phyloP scores from a whole-genome alignment of 2,888 invertebrate genomes.

The Hyposoter dolosus region DNA sequence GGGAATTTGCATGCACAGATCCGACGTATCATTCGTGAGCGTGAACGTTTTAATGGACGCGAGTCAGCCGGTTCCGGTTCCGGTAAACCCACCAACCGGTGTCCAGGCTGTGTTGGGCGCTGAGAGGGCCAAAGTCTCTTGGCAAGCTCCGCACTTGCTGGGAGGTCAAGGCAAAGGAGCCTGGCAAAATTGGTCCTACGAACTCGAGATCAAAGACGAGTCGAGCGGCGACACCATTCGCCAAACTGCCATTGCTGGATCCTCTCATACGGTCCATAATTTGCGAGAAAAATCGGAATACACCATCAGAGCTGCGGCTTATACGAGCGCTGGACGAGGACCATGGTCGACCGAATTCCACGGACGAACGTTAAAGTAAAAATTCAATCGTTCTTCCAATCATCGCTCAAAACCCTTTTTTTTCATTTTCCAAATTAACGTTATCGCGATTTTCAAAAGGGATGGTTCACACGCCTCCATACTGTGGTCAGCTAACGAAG shows the following conservation, averaged over 20 bases:
- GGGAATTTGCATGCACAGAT: constrained; percentile 71
- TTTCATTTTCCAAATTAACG: neutral
- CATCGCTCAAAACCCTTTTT: no score
- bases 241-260: constrained; percentile 86
- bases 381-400: neutral
- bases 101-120: constrained; percentile 94
- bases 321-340: constrained; percentile 91
- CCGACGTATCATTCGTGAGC: constrained; percentile 86
- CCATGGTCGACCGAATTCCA: constrained; percentile 92
- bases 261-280: constrained; percentile 88
- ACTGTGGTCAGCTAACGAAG: constrained; percentile 91
- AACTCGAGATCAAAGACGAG: constrained; percentile 89
- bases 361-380: constrained; percentile 88
- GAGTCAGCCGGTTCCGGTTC: constrained; percentile 92
- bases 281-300: constrained; percentile 92
- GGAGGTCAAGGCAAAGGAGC: constrained; percentile 89
- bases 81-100: constrained; percentile 91
- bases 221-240: constrained; percentile 83
- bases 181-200: constrained; percentile 92
- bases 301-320: constrained; percentile 92
- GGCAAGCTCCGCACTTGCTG: constrained; percentile 92
- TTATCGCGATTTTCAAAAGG: constrained; percentile 74
- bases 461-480: constrained; percentile 88
- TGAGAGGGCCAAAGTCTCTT: constrained; percentile 91
- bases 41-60: constrained; percentile 84